A percentile compares a stretch with the other conserved stretches of the same genome.
Conservation (phyloP, 2,888 invertebrate species). For the Pocota personata region DNA sequence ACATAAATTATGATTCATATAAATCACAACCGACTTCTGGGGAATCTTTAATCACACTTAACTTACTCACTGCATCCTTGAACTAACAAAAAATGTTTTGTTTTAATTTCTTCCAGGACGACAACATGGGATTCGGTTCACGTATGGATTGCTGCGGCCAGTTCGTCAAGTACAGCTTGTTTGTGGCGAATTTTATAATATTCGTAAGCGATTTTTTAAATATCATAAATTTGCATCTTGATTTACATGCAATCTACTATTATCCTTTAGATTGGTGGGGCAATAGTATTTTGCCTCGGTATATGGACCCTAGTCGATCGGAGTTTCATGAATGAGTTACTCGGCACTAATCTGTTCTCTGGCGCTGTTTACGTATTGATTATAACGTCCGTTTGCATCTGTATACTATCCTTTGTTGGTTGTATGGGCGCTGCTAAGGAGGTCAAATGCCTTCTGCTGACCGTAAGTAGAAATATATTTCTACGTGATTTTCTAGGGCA, state of each 20-base stretch:
- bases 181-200: conserved; percentile 92
- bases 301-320: conserved; percentile 94
- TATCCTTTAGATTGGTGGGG: conserved; percentile 89
- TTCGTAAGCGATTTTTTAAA: conserved; percentile 87
- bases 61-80: conserved; percentile 6
- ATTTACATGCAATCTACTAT: conserved; percentile 23
- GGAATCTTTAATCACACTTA: not conserved
- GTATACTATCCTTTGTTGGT: conserved; percentile 94
- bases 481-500: not conserved
- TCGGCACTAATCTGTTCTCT: conserved; percentile 93
- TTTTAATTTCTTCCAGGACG: conserved; percentile 76
- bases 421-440: conserved; percentile 97
- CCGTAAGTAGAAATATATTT: conserved; percentile 85
- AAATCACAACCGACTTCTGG: not conserved
- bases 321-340: conserved; percentile 91
- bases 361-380: conserved; percentile 93
- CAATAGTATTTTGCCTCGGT: conserved; percentile 90
- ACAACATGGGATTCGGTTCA: conserved; percentile 89
- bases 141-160: conserved; percentile 95
- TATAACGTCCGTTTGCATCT: conserved; percentile 91
- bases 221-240: not conserved
- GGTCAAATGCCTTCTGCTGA: conserved; percentile 95
- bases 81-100: conserved; percentile 35
- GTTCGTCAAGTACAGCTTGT: conserved; percentile 93
- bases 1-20: not conserved